phyloP scores from a whole-genome alignment of 2,888 invertebrate species.

The Allolobophora icterica region DNA sequence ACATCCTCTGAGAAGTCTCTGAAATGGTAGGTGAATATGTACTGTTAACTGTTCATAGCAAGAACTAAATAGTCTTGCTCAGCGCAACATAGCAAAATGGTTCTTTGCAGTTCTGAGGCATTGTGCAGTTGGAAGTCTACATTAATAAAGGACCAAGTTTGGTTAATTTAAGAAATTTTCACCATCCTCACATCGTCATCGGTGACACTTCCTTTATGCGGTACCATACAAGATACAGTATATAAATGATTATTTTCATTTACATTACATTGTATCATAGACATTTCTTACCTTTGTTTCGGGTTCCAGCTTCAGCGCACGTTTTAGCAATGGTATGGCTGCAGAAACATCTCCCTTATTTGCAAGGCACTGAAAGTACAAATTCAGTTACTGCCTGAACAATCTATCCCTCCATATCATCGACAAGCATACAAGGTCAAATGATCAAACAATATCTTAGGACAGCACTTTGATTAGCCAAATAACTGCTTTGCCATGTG shows the following conservation, averaged over 20 bases:
- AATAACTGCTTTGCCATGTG: too few species aligned
- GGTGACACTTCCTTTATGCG: background rate
- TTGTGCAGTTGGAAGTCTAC: too few species aligned
- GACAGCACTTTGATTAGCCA: background rate
- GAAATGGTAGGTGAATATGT: background rate
- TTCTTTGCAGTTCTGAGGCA: too few species aligned
- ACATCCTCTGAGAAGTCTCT: background rate
- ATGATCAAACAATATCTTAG: background rate
- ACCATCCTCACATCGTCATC: too few species aligned
- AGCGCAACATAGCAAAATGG: too few species aligned
- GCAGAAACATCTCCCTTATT: conserved; percentile 75
- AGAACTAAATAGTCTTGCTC: background rate
- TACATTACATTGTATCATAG: background rate
- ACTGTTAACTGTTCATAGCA: background rate
- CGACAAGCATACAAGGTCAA: background rate
- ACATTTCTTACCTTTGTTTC: conserved; percentile 69
- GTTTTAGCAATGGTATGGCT: conserved; percentile 74
- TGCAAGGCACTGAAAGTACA: conserved; percentile 70
- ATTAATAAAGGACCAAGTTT: too few species aligned
- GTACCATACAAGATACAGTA: background rate
- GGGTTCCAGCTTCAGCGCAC: conserved; percentile 74
- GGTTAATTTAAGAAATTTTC: too few species aligned
- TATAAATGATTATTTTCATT: too few species aligned
- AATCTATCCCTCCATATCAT: background rate
- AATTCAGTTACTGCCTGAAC: background rate